A percentile compares a stretch with the other conserved stretches of the same genome.
phyloP scores from a whole-genome alignment of 1,140 invertebrate species.

The Lepidurus packardi region DNA sequence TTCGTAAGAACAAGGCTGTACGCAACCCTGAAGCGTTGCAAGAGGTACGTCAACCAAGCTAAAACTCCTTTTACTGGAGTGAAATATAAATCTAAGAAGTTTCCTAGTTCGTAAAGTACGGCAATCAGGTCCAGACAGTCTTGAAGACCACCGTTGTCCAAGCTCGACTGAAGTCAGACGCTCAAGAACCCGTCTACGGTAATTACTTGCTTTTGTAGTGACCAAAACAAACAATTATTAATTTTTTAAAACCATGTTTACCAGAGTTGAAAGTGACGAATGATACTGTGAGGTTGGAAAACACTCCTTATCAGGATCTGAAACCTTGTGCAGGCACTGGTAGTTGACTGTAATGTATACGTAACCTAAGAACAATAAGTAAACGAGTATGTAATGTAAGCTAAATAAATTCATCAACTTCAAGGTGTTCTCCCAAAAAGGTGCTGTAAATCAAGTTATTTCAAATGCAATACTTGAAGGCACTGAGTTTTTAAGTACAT shows the following conservation, averaged over 20 bases:
- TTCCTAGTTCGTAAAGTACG: slow-evolving; percentile 56
- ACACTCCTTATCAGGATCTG: slow-evolving; percentile 13
- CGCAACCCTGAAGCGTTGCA: slow-evolving; percentile 49
- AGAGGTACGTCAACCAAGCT: slow-evolving; percentile 46
- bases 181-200: slow-evolving; percentile 49
- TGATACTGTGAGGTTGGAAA: slow-evolving; percentile 26
- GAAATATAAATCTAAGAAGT: slow-evolving; percentile 28
- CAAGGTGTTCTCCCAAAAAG: not conserved
- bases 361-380: not conserved
- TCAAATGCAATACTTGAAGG: slow-evolving; percentile 15
- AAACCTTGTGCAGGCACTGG: not conserved
- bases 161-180: slow-evolving; percentile 52
- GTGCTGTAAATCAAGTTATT: not conserved
- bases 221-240: not conserved
- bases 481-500: slow-evolving; percentile 19
- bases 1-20: slow-evolving; percentile 55
- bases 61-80: not conserved
- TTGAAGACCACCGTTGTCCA: slow-evolving; percentile 59
- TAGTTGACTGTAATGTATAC: not conserved
- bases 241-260: no score
- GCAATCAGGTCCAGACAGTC: slow-evolving; percentile 57
- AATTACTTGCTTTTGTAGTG: not conserved
- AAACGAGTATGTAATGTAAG: not conserved
- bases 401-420: not conserved
- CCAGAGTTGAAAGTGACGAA: slow-evolving; percentile 28